Conservation (phyloP, 2,797 vertebrate species). For the Pseudochirops cupreus region DNA sequence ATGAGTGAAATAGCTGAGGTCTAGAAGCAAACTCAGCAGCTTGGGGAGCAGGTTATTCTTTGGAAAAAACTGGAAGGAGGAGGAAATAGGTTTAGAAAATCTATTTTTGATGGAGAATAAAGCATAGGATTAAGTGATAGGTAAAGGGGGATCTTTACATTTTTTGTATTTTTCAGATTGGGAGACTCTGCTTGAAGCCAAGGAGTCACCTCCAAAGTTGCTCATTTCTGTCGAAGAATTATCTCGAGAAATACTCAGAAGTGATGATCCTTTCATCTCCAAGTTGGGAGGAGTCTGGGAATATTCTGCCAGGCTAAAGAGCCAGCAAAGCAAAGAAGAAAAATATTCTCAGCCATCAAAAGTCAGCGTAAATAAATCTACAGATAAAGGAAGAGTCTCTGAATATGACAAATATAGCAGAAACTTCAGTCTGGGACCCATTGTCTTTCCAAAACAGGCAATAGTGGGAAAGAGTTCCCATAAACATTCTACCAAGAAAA, state of each 20-base stretch:
- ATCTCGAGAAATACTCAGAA: conserved; percentile 10
- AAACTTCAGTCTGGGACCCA: conserved; percentile 31
- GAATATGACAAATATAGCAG: conserved; percentile 52
- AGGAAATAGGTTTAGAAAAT: neutral
- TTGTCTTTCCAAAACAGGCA: conserved; percentile 53
- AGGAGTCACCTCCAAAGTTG: conserved; percentile 51
- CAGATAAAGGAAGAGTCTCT: conserved; percentile 42
- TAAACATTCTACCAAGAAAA: conserved; percentile 27
- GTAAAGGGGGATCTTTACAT: neutral
- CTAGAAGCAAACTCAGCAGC: neutral
- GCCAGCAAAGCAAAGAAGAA: conserved; percentile 27
- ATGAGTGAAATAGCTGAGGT: neutral
- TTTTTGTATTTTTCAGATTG: conserved; percentile 68
- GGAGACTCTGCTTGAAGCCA: conserved; percentile 39
- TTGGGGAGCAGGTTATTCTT: neutral
- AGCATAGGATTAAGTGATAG: neutral
- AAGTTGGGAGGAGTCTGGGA: conserved; percentile 45
- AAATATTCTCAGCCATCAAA: conserved; percentile 41
- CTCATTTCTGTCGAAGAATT: conserved; percentile 47
- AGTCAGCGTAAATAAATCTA: conserved; percentile 43
- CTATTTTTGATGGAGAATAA: neutral
- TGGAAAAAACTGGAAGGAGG: neutral
- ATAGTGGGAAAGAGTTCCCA: conserved; percentile 42
- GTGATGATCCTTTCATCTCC: neutral
- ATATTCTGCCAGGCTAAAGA: conserved; percentile 41